Base-by-base conservation (phyloP, 2,888 invertebrate species). In the Ennomos erosarius region DNA sequence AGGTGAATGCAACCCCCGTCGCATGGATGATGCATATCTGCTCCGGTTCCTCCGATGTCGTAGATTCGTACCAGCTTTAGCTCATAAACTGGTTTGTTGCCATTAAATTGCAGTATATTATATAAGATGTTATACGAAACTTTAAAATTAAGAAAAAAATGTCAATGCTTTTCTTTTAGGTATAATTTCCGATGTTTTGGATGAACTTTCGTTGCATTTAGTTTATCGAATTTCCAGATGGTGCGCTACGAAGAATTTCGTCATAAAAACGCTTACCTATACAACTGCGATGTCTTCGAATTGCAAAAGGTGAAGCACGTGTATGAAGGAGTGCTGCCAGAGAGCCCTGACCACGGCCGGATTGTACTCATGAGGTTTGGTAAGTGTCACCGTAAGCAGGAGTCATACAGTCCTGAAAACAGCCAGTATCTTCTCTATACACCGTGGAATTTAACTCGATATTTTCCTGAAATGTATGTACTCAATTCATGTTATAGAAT, bases 351-450 rank as follows among this genome's bases (percentile, higher is more conserved):
- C 0, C 82, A 85, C 49, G 91, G 91, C 2, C 70, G 91, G 33
- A 78, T 90, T 40, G 85, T 88, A 13, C 79, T 91, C 10, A 90
- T 92, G 90, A 88, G 87, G 67, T 89, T 90, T 84, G 84, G 84
- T 82, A 64, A 70, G 68, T 8, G 5, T 26, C 26, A 26, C 26
- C 26, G n/a, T n/a, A n/a, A n/a, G n/a, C n/a, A n/a, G n/a, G n/a
- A n/a, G n/a, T n/a, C n/a, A n/a, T n/a, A n/a, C n/a, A n/a, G n/a
- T n/a, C n/a, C n/a, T n/a, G n/a, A n/a, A n/a, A n/a, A n/a, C n/a
- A n/a, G n/a, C n/a, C n/a, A n/a, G n/a, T n/a, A n/a, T n/a, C n/a
- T n/a, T n/a, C n/a, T n/a, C n/a, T n/a, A n/a, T n/a, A n/a, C n/a
- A n/a, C n/a, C n/a, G n/a, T n/a, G n/a, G n/a, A n/a, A n/a, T n/a